Base-by-base conservation (phyloP, 2,888 invertebrate species). In the Slavum lentiscoides region DNA sequence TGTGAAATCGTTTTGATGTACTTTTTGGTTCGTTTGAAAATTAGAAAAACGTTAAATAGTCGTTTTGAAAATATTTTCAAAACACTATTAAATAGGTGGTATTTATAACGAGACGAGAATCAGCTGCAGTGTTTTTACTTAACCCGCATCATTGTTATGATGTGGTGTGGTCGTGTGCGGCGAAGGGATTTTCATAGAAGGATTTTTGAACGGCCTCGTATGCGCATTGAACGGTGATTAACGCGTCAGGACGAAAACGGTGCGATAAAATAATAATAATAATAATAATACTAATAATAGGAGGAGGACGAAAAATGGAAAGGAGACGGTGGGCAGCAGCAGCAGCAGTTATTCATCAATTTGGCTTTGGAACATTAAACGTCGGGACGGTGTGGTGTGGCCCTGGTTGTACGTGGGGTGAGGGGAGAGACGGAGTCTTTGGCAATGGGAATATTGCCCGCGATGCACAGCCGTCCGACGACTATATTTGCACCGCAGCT, bases 351-450 rank as follows among this genome's bases (percentile, higher is more conserved):
- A 77, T 77, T 77, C 68, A 77, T 77, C 77, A 70, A 77, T 77
- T 77, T 77, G 69, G 77, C 69, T 77, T 70, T 70, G 69, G 77
- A 55, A 77, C 77, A 77, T 77, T 74, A 70, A 77, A 77, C 77
- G 77, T 23, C 61, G 6, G 37, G 43, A 49, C 21, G 23, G 1
- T 9, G 7, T 43, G 74, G 49, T 13, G 53, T 53, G 23, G n/a
- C 30, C 49, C 15, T 1, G 74, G 43, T n/a, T n/a, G 30, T 1
- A 30, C 30, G 49, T n/a, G n/a, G 11, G 30, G 69, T n/a, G 69
- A n/a, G 49, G 30, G n/a, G 11, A 55, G 69, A 37, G 69, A n/a
- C 11, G 6, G 53, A 43, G 76, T 53, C 69, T 69, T 77, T 77
- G 77, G 69, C 77, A 70, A 70, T 39, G 58, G 9, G 9, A 67